Evolutionary conservation across 2,113 vertebrate genomes (phyloP), one percentile per base, ranked within the genome.

Genomic region (Chauna torquata): DNA sequence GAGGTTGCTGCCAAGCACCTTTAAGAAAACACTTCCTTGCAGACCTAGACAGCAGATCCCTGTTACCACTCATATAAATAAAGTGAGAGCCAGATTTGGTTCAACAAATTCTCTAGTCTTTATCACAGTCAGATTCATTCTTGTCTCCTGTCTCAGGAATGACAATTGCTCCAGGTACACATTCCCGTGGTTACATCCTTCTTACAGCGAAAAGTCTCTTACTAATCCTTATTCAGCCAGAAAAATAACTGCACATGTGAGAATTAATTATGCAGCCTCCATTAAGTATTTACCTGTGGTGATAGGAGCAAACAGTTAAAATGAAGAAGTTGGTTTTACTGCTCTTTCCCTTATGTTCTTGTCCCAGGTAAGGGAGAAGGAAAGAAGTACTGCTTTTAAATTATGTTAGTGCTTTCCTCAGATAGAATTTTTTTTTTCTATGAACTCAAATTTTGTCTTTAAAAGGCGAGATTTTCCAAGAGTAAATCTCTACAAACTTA

Each of bases 261-360:
- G n/a, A 91, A 89, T 45, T 72, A 92, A 91, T 91, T 87, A 89
- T 8, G 1, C 19, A 74, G 24, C 24, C 30, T 65, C 42, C 16
- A 40, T 62, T 82, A 80, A 77, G 85, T 74, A 90, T 96, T 93
- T 74, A 80, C 18, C 12, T 90, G 54, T 93, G 90, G 36, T 94
- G 69, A 94, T 2, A 89, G 22, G 45, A 87, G 17, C 18, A n/a
- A 57, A 71, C 22, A 77, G 58, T 49, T 65, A 80, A 84, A 96
- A 89, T 20, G 9, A 91, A 66, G 16, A 89, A 91, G 24, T 5
- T 64, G 6, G 8, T 6, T 81, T 92, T 91, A 79, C 44, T 95
- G 44, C 30, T 92, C 34, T 61, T 80, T 72, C 45, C 15, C 12
- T 64, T 82, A 69, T 17, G 13, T 32, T 90, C 34, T 58, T 50